Evolutionary conservation across 2,797 vertebrate genomes (phyloP).

Genomic region (Phataginus tetradactyla): DNA sequence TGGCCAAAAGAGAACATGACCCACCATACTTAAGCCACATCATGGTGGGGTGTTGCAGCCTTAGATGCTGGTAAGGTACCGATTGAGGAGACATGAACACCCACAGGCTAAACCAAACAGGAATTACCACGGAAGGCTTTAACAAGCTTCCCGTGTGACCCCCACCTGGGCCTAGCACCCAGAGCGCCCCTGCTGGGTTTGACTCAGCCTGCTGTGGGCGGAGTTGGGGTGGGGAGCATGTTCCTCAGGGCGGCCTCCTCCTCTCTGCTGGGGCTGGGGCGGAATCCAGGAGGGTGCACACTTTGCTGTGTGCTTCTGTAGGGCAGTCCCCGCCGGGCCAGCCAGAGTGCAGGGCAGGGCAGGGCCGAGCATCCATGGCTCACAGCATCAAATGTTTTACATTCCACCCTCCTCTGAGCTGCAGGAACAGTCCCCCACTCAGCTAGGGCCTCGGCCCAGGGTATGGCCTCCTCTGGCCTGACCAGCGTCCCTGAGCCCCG

Average conservation of each 20-base stretch:
- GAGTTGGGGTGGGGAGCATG: no score
- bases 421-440: neutral
- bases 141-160: neutral
- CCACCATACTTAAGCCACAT: rapidly evolving
- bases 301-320: neutral
- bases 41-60: rapidly evolving
- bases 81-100: neutral
- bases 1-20: neutral
- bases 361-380: rapidly evolving
- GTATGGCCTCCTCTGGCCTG: no score
- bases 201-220: neutral
- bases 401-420: neutral
- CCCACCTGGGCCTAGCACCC: rapidly evolving
- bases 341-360: neutral
- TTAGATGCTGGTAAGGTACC: neutral
- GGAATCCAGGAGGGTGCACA: neutral
- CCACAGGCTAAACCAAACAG: neutral
- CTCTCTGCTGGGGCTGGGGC: neutral
- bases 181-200: neutral
- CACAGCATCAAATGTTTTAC: rapidly evolving
- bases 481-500: neutral
- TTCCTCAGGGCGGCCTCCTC: no score
- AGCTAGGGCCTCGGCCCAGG: neutral
- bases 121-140: neutral
- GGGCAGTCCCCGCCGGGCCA: neutral